These are phyloP conservation scores for Crypturellus tataupa DNA, from an alignment of 2,797 vertebrate genomes.

Conservation along the genomic window DNA sequence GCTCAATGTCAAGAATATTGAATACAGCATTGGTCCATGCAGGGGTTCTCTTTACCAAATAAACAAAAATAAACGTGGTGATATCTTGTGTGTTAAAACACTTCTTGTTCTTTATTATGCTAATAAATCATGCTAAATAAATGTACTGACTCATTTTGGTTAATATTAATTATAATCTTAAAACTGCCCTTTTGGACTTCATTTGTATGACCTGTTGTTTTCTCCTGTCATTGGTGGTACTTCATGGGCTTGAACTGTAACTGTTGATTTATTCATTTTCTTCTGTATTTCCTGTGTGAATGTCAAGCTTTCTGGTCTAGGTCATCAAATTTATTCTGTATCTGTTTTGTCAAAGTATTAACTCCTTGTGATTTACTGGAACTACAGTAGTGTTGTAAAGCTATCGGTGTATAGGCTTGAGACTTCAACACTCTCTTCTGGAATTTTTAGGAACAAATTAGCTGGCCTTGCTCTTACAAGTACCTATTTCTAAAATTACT, in stretches of 20 bases:
- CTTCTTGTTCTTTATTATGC: neutral
- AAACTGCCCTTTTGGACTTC: neutral
- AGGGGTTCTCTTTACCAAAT: neutral
- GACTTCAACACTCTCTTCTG: neutral
- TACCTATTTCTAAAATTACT: neutral
- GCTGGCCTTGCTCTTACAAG: neutral
- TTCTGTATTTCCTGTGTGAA: neutral
- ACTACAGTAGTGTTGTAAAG: neutral
- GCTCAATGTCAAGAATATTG: neutral
- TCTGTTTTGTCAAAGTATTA: neutral
- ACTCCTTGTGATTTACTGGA: neutral
- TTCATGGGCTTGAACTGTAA: neutral
- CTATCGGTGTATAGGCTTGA: neutral
- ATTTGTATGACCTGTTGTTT: fast-evolving
- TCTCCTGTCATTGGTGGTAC: neutral
- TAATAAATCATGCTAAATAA: neutral
- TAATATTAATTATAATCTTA: neutral
- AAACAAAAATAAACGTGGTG: neutral
- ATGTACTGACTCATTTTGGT: neutral
- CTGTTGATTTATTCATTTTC: neutral
- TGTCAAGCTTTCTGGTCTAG: neutral
- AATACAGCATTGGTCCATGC: neutral
- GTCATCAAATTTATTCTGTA: neutral
- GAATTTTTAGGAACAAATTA: neutral
- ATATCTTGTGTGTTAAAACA: neutral